phyloP scores from a whole-genome alignment of 2,888 invertebrate species.

The Amphipyra tragopoginis region DNA sequence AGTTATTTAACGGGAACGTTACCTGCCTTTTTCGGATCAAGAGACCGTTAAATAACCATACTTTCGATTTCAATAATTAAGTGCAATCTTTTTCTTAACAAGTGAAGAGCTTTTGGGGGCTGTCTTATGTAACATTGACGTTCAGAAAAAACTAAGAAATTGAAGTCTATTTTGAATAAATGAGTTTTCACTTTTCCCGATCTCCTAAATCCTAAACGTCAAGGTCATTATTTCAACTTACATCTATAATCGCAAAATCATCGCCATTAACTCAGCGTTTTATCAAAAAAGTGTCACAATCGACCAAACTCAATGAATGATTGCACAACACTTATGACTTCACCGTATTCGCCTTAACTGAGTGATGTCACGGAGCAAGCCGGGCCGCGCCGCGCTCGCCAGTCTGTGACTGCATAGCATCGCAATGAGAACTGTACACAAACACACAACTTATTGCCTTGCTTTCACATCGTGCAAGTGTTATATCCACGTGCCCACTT shows the following conservation, averaged over 20 bases:
- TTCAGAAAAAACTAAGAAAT: too few species aligned
- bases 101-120: too few species aligned
- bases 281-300: conserved; percentile 27
- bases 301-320: conserved; percentile 20
- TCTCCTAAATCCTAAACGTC: neutral
- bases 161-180: too few species aligned
- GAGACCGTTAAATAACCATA: neutral
- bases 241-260: conserved; percentile 4
- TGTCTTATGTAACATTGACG: too few species aligned
- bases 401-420: conserved; percentile 74
- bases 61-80: too few species aligned
- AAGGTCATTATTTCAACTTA: neutral
- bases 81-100: neutral
- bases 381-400: conserved; percentile 56
- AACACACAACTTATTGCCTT: conserved; percentile 66
- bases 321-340: conserved; percentile 62
- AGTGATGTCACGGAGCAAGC: conserved; percentile 74
- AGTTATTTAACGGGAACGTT: too few species aligned
- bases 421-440: conserved; percentile 83
- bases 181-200: neutral
- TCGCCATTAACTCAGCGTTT: neutral
- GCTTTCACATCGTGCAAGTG: conserved; percentile 77
- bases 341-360: conserved; percentile 69
- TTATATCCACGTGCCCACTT: conserved; percentile 79
- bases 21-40: neutral